phyloP scores from a whole-genome alignment of 2,888 invertebrate species.

The Cerastoderma edule region DNA sequence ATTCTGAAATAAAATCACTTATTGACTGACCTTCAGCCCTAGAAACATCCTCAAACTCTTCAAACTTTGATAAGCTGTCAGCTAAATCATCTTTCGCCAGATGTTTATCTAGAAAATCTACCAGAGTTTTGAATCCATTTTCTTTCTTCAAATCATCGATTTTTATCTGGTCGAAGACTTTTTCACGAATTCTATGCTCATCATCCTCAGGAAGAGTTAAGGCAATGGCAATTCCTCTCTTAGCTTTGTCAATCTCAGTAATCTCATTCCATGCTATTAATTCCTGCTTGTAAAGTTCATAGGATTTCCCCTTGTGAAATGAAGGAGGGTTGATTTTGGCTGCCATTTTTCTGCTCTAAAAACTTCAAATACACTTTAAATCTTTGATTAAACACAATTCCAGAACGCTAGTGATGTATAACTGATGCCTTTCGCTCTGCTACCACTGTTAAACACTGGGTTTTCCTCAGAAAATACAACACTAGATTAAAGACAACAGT shows the following conservation, averaged over 20 bases:
- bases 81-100: constrained; percentile 53
- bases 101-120: too few species aligned
- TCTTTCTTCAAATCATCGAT: constrained; percentile 41
- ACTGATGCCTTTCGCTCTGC: too few species aligned
- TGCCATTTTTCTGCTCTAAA: too few species aligned
- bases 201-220: constrained; percentile 51
- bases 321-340: constrained; percentile 32
- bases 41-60: constrained; percentile 52
- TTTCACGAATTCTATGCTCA: constrained; percentile 40
- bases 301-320: constrained; percentile 30
- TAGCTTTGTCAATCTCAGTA: constrained; percentile 48
- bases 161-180: constrained; percentile 55
- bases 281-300: constrained; percentile 50
- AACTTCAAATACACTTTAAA: too few species aligned
- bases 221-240: constrained; percentile 53
- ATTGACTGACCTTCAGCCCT: constrained; percentile 46
- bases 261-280: constrained; percentile 52
- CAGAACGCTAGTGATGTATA: too few species aligned
- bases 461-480: too few species aligned
- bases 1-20: constrained; percentile 42
- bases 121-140: too few species aligned
- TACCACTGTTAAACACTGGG: too few species aligned
- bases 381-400: too few species aligned
- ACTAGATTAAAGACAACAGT: too few species aligned
- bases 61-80: constrained; percentile 54